Evolutionary conservation across 1,140 invertebrate genomes (phyloP), one percentile per base, ranked within the genome.

Genomic region (Brachionus rubens): DNA sequence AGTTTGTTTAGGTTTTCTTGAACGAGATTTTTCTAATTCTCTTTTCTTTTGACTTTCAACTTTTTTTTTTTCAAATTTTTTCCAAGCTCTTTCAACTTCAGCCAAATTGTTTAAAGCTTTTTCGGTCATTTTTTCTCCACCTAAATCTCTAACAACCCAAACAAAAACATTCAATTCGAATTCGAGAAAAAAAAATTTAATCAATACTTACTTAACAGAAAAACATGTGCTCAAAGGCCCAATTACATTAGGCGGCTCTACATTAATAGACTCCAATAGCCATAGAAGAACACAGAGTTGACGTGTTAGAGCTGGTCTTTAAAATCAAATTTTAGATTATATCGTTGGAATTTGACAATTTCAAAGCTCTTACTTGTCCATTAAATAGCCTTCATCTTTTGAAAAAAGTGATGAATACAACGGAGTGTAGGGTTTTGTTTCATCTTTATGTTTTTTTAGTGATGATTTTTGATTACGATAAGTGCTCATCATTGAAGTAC

Each of bases 241-340:
- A 79, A 84, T 83, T 14, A 52, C 76, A 40, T 77, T 77, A 3
- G 79, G 75, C 40, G 78, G 76, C 19, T 82, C 81, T 16, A 78
- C 77, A 40, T 80, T 80, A 81, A 84, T 84, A 3, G 82, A 82
- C 54, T 85, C 82, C 6, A 85, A 68, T 9, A 85, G 80, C 83
- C 83, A 85, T 77, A 82, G 79, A 6, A 85, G 78, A 3, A 79
- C 80, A 80, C 83, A 84, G n/a, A 85, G 77, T 67, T 84, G 83
- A 47, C 82, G 80, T 52, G 84, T 84, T 52, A 85, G 75, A 7
- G 82, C 77, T 77, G 7, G 40, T 43, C 59, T 43, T 24, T 24
- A 4, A 14, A 7, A 26, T 4, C 24, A 40, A n/a, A n/a, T n/a
- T n/a, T n/a, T n/a, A n/a, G n/a, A n/a, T n/a, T n/a, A n/a, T n/a